Evolutionary conservation across 2,113 vertebrate genomes (phyloP), one percentile per base, ranked within the genome.

Genomic region (Micronycteris hirsuta): DNA sequence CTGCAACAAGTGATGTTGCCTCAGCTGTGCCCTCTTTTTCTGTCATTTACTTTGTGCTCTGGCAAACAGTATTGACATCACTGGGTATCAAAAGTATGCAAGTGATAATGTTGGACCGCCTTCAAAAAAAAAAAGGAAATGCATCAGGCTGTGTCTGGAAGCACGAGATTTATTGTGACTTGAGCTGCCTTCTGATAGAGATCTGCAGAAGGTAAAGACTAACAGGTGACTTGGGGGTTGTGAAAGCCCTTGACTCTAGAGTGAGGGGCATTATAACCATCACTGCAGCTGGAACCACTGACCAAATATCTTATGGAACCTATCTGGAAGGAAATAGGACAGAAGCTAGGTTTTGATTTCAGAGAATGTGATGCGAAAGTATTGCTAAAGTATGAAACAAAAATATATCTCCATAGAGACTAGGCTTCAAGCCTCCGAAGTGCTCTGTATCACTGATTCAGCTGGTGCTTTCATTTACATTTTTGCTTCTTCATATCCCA

Each of bases 11-110:
- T 22, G 12, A 19, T 92, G 61, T 96, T 96, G 91, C 83, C 70
- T 76, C 93, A 92, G 89, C 83, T 94, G 93, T 47, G 33, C 28
- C 16, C 83, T 91, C 67, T 16, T 92, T 93, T 86, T 67, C 86
- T 92, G 80, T 70, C 73, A 89, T 67, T 96, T 94, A 52, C 63
- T 94, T 89, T 95, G 61, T 91, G 33, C 56, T 70, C 43, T 77
- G 71, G 36, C 74, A 96, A 96, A 95, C 43, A 89, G 71, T 36
- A 56, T 80, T 26, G 3, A 85, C 38, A 70, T 5, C 74, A 74
- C 11, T 41, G 28, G 43, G 63, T 68, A 84, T 80, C 41, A 92
- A 47, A 88, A 97, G n/a, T 52, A 83, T 58, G 28, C 56, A 70
- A 58, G 19, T 68, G 24, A 28, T 70, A 80, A 68, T 43, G 22